These are phyloP conservation scores for Lamellibrachia satsuma DNA, from an alignment of 2,888 invertebrate species.

Conservation along the genomic window DNA sequence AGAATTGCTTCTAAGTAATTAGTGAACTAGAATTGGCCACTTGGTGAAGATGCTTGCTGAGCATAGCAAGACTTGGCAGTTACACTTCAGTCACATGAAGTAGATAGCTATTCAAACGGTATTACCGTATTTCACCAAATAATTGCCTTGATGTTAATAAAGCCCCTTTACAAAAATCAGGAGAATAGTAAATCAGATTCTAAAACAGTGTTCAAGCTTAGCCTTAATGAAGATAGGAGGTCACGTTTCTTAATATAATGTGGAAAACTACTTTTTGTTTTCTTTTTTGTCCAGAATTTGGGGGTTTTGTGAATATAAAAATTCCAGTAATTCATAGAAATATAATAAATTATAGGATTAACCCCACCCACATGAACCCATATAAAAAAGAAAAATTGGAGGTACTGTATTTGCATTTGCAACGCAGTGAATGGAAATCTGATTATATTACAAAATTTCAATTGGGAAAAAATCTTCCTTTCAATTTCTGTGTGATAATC, in stretches of 20 bases:
- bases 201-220: not conserved
- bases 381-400: too few relatives aligned
- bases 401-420: too few relatives aligned
- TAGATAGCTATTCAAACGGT: not conserved
- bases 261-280: not conserved
- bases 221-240: too few relatives aligned
- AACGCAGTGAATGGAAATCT: too few relatives aligned
- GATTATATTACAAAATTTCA: too few relatives aligned
- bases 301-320: too few relatives aligned
- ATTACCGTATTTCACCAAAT: not conserved
- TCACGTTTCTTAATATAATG: not conserved
- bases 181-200: not conserved
- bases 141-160: not conserved
- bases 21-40: not conserved
- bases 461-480: too few relatives aligned
- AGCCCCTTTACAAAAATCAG: not conserved
- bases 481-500: too few relatives aligned
- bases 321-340: too few relatives aligned
- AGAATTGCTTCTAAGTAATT: not conserved
- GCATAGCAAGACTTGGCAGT: not conserved
- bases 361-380: too few relatives aligned
- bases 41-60: not conserved
- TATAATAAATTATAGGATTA: too few relatives aligned
- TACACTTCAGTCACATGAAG: not conserved
- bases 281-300: too few relatives aligned